Evolutionary conservation across 2,113 vertebrate species (phyloP).

Genomic region (Elaphurus davidianus): DNA sequence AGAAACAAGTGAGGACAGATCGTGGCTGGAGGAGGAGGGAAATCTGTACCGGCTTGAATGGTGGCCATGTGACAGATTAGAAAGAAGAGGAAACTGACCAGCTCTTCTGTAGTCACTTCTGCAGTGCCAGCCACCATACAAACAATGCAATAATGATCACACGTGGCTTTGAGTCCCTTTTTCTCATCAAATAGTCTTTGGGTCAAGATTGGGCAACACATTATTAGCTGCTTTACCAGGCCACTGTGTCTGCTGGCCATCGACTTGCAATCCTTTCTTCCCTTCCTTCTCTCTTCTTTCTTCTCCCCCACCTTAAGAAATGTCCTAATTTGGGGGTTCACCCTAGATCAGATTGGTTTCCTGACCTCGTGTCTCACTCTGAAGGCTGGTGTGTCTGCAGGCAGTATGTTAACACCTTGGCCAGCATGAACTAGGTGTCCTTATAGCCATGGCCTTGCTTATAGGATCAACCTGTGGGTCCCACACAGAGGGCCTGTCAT

Average conservation of each 20-base stretch:
- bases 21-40: not conserved
- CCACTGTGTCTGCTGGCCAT: too few species aligned
- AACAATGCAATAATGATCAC: not conserved
- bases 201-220: not conserved
- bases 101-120: not conserved
- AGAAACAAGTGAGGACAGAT: not conserved
- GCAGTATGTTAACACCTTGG: too few species aligned
- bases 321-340: not conserved
- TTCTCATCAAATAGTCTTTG: not conserved
- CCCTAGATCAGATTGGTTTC: not conserved
- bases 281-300: not conserved
- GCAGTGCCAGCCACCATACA: not conserved
- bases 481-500: rapidly evolving
- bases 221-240: not conserved
- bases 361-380: not conserved
- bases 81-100: not conserved
- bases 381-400: not conserved
- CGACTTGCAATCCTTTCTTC: not conserved
- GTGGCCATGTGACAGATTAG: not conserved
- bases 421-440: rapidly evolving
- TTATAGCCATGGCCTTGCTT: not conserved
- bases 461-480: rapidly evolving
- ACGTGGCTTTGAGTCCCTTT: not conserved
- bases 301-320: not conserved
- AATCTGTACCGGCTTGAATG: not conserved